A percentile compares a stretch with the other conserved stretches of the same genome.
These are phyloP conservation scores for Drosophila malerkotliana DNA, from an alignment of 1,140 invertebrate species.

Conservation along the genomic window DNA sequence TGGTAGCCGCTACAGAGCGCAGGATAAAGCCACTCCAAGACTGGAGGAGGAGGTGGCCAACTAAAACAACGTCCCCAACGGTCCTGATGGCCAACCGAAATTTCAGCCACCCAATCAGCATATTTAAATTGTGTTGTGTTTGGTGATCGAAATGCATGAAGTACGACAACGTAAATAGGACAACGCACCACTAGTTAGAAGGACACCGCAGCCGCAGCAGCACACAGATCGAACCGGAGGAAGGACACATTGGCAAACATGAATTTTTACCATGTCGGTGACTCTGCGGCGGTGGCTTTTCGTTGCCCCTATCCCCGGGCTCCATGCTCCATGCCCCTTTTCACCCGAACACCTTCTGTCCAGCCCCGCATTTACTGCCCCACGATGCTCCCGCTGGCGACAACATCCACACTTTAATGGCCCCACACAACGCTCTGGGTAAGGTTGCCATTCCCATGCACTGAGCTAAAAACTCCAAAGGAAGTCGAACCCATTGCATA, in stretches of 20 bases:
- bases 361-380: slow-evolving; percentile 13
- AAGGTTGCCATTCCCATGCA: slow-evolving; percentile 16
- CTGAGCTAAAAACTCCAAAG: neutral
- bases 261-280: slow-evolving; percentile 64
- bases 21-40: slow-evolving; percentile 67
- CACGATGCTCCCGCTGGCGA: slow-evolving; percentile 25
- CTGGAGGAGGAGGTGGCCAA: slow-evolving; percentile 8
- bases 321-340: too few species aligned
- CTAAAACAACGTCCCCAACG: slow-evolving; percentile 37
- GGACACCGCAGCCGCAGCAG: slow-evolving; percentile 14
- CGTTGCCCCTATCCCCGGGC: too few species aligned
- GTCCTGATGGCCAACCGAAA: slow-evolving; percentile 58
- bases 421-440: slow-evolving; percentile 13
- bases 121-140: slow-evolving; percentile 81
- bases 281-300: slow-evolving; percentile 51
- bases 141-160: slow-evolving; percentile 79
- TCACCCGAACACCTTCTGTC: slow-evolving; percentile 9
- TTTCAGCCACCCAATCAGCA: slow-evolving; percentile 78
- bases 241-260: slow-evolving; percentile 68
- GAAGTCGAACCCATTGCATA: neutral
- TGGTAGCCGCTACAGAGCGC: slow-evolving; percentile 46
- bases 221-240: slow-evolving; percentile 24
- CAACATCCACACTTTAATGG: slow-evolving; percentile 67
- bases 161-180: slow-evolving; percentile 69
- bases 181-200: slow-evolving; percentile 58